These are phyloP conservation scores for Periophthalmus modestus DNA, from an alignment of 2,113 vertebrate genomes.

Conservation along the genomic window DNA sequence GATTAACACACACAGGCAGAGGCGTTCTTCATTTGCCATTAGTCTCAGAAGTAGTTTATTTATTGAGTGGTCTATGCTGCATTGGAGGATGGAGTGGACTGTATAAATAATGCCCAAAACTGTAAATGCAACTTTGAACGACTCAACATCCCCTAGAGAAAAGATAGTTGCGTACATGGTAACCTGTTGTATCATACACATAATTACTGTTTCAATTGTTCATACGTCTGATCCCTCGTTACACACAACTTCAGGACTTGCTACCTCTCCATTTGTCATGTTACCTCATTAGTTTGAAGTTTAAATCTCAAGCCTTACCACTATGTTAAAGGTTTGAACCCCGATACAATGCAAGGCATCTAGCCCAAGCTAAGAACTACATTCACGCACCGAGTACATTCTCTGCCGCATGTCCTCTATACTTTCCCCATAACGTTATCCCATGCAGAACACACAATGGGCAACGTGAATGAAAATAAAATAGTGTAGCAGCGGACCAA, in stretches of 20 bases:
- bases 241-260: neutral
- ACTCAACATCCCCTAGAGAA: too few species aligned
- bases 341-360: neutral
- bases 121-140: too few species aligned
- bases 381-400: neutral
- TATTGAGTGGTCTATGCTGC: too few species aligned
- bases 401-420: neutral
- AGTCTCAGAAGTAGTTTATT: too few species aligned
- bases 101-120: too few species aligned
- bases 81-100: too few species aligned
- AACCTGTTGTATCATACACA: too few species aligned
- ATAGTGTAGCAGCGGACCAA: conserved; percentile 3
- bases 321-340: neutral
- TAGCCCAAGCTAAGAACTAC: neutral
- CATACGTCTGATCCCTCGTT: neutral
- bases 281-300: neutral
- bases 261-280: neutral
- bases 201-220: neutral
- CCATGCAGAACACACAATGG: conserved; percentile 22
- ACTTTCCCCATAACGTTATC: neutral
- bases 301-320: neutral
- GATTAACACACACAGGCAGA: too few species aligned
- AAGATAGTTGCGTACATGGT: too few species aligned
- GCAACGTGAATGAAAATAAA: conserved; percentile 2
- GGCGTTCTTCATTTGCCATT: too few species aligned